These are phyloP conservation scores for Tetragnatha montana DNA, from an alignment of 2,888 invertebrate species.

Conservation along the genomic window DNA sequence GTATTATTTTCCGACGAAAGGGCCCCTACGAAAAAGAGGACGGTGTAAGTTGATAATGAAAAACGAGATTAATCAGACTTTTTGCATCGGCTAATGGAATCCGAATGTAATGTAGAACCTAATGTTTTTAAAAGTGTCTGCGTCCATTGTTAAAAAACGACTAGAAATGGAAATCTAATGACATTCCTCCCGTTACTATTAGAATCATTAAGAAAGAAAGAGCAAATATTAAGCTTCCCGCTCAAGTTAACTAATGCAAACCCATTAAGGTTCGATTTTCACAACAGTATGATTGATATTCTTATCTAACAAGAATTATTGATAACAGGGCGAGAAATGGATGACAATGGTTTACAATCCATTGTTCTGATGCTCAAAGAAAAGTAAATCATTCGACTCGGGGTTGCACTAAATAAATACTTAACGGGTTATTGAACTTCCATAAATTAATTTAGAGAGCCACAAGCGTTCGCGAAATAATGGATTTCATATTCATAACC, in stretches of 20 bases:
- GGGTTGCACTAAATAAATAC: not conserved
- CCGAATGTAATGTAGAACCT: constrained; percentile 35
- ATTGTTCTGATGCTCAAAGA: not conserved
- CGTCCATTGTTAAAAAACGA: constrained; percentile 22
- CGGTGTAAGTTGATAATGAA: constrained; percentile 15
- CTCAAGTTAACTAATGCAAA: constrained; percentile 12
- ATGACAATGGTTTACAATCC: not conserved
- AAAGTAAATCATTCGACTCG: not conserved
- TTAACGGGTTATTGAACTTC: not conserved
- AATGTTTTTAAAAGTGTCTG: constrained; percentile 32
- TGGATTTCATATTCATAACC: not conserved
- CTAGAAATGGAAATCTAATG: constrained; percentile 44
- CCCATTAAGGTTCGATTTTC: constrained; percentile 17
- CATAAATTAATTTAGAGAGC: not conserved
- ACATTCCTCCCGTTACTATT: constrained; percentile 29
- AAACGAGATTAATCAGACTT: constrained; percentile 30
- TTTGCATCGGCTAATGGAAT: constrained; percentile 39
- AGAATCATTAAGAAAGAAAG: constrained; percentile 10
- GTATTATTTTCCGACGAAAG: not conserved
- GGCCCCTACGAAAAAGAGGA: not conserved
- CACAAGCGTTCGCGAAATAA: not conserved
- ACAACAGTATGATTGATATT: not conserved
- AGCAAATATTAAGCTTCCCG: not conserved
- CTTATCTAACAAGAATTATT: not conserved
- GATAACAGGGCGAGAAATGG: not conserved